A percentile compares a stretch with the other conserved stretches of the same genome.
Conservation (phyloP, 2,797 vertebrate species). For the Helostoma temminkii region DNA sequence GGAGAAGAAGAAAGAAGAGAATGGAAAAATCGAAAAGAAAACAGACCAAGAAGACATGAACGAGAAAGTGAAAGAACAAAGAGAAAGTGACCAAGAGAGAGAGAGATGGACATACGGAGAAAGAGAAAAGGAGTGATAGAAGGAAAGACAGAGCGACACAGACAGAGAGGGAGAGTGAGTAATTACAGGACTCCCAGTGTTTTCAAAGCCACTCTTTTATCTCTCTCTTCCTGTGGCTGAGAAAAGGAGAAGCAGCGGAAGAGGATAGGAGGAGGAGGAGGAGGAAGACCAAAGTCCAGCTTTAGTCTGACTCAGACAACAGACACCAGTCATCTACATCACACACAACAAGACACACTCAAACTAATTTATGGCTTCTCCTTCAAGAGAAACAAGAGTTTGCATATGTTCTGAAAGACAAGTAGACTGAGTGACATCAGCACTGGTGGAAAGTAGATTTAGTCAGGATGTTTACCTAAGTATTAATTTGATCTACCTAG, state of each 20-base stretch:
- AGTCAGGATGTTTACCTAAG: not conserved
- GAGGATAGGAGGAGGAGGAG: conserved; percentile 50
- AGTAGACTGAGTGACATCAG: not conserved
- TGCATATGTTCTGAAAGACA: not conserved
- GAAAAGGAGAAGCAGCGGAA: conserved; percentile 63
- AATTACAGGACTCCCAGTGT: conserved; percentile 80
- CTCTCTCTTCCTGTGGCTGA: conserved; percentile 76
- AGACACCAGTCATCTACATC: conserved; percentile 63
- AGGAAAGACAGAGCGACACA: conserved; percentile 2
- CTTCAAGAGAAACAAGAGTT: conserved; percentile 55
- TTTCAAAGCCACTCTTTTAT: conserved; percentile 82
- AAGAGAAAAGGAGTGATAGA: not conserved
- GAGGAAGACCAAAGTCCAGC: conserved; percentile 70
- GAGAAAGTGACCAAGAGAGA: conserved; percentile 19
- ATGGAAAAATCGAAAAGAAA: conserved; percentile 5
- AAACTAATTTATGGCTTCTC: conserved; percentile 55
- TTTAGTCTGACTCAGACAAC: conserved; percentile 66
- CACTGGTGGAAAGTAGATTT: not conserved
- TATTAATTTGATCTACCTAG: not conserved
- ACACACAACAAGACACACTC: conserved; percentile 43
- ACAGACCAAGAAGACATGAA: not conserved
- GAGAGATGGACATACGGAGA: not conserved
- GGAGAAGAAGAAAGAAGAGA: conserved; percentile 6
- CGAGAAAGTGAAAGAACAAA: conserved; percentile 13
- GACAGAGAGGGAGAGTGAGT: conserved; percentile 53